Base-by-base conservation (phyloP, 2,797 vertebrate species). In the Onychomys arenicola region DNA sequence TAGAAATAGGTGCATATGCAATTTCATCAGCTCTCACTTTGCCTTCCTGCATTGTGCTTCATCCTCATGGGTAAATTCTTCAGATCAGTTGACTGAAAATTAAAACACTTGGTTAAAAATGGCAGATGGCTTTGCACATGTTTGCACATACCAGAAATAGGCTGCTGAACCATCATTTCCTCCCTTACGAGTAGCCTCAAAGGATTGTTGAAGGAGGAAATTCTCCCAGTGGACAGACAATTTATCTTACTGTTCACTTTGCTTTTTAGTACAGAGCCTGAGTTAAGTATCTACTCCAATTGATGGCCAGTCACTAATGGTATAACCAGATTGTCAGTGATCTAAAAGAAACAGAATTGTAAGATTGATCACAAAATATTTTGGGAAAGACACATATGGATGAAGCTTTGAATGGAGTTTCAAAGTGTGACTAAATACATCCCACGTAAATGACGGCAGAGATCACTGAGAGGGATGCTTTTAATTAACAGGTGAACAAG, bases 301-400 rank as follows among this genome's bases (percentile, higher is more conserved):
- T 32, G 57, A 93, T 94, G 88, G 80, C 37, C 73, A 40, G 5
- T 88, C 59, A 81, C 77, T 96, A 94, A 93, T 96, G 84, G 25
- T 89, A 59, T 89, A 95, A 88, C 89, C 55, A 93, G 88, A 97
- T 96, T 85, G 81, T 85, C 71, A 78, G 61, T 63, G 52, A 69
- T 29, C 34, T 93, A 93, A 93, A 89, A 86, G 93, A 92, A 83
- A 78, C 9, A 71, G 37, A 96, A 73, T 84, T 96, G 0, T 89
- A 95, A 93, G 93, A 90, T 12, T 87, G 65, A 97, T 85, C 52
- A 77, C 82, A 65, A 81, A 94, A n/a, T 81, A n/a, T 85, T 93
- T 89, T 40, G 8, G 34, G n/a, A 69, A 71, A 81, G 90, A 90
- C 59, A 76, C 65, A 37, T 77, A 92, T 90, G 63, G 55, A 80